These are phyloP conservation scores for Labrus mixtus DNA, from an alignment of 2,113 vertebrate genomes.

Conservation along the genomic window DNA sequence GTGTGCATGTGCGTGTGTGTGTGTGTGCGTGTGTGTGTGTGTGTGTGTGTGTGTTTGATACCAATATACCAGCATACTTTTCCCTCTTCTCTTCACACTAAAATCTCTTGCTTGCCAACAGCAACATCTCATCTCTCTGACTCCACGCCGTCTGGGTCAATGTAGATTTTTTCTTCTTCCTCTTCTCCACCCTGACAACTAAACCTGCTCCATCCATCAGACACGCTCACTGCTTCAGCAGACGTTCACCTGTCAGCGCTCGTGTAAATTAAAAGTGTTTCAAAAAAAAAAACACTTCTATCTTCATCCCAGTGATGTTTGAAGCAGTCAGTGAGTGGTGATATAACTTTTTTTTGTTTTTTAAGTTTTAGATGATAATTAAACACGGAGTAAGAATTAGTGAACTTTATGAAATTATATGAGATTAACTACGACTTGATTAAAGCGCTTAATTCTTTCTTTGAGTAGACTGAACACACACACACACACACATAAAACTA, in stretches of 20 bases:
- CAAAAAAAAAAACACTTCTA: background rate
- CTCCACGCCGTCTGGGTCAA: constrained; percentile 22
- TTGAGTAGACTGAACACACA: too few species aligned
- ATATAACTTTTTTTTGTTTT: background rate
- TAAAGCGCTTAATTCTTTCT: too few species aligned
- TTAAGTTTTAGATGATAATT: background rate
- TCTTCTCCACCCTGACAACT: background rate
- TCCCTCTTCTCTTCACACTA: constrained; percentile 16
- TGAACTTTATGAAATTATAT: background rate
- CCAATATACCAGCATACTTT: constrained; percentile 23
- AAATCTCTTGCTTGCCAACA: constrained; percentile 25
- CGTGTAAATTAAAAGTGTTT: background rate
- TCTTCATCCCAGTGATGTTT: background rate
- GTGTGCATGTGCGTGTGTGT: constrained; percentile 35
- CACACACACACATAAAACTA: too few species aligned
- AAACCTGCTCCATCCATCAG: background rate
- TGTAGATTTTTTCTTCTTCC: background rate
- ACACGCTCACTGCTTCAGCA: background rate
- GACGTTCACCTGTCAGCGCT: background rate
- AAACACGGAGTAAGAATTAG: background rate
- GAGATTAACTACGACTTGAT: background rate
- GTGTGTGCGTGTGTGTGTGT: constrained; percentile 46
- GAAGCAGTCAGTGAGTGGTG: background rate
- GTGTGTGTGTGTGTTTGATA: constrained; percentile 18
- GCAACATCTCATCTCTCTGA: constrained; percentile 2